These are phyloP conservation scores for Tubiluchus corallicola DNA, from an alignment of 2,888 invertebrate species.

Conservation along the genomic window DNA sequence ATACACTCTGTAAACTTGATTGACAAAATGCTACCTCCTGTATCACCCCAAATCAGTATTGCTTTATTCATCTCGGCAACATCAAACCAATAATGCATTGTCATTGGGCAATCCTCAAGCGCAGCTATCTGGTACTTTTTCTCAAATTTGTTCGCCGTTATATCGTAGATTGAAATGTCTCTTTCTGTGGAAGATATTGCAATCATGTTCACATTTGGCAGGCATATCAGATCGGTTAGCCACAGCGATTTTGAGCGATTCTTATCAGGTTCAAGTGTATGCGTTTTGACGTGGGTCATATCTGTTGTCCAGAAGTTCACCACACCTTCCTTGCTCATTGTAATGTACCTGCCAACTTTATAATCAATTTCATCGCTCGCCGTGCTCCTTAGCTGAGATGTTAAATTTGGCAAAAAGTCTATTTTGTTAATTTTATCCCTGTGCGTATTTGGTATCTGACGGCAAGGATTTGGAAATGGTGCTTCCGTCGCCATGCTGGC, in stretches of 20 bases:
- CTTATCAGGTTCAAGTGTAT: too few species aligned
- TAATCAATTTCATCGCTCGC: constrained; percentile 38
- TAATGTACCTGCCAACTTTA: constrained; percentile 48
- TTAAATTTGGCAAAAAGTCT: background rate
- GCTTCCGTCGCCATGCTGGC: constrained; percentile 4
- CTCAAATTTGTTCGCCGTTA: constrained; percentile 51
- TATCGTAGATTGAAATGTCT: constrained; percentile 53
- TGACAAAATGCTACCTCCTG: constrained; percentile 46
- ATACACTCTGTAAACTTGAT: constrained; percentile 22
- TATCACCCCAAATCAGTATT: constrained; percentile 51
- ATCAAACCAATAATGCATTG: constrained; percentile 44
- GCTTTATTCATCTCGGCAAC: constrained; percentile 40
- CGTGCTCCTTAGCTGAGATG: constrained; percentile 38
- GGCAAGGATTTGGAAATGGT: constrained; percentile 5
- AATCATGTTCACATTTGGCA: constrained; percentile 57
- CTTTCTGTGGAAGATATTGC: constrained; percentile 56
- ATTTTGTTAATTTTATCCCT: too few species aligned
- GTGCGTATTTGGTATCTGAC: background rate
- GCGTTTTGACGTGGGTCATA: constrained; percentile 41
- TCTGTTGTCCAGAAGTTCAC: constrained; percentile 58
- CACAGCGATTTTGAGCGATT: too few species aligned
- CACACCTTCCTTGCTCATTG: constrained; percentile 53
- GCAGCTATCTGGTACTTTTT: constrained; percentile 37
- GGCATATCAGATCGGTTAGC: constrained; percentile 50
- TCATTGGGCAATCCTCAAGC: constrained; percentile 38